Evolutionary conservation across 1,140 invertebrate genomes (phyloP), one percentile per base, ranked within the genome.

Genomic region (Leptopilina boulardi): DNA sequence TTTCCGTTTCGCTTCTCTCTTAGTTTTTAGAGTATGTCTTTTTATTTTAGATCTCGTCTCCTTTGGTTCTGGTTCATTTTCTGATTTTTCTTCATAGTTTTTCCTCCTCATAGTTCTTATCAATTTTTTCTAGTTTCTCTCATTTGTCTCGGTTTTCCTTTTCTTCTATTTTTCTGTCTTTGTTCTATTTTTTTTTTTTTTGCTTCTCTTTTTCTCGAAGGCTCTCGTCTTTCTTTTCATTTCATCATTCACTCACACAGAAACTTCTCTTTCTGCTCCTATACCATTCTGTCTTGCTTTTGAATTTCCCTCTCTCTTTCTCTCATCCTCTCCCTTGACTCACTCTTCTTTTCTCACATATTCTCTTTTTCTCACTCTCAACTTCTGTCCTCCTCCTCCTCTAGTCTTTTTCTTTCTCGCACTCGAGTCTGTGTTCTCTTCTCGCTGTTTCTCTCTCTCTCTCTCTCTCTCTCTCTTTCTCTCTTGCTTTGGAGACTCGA

Each of bases 191-290:
- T 30, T 3, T 19, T 13, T 13, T 23, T 18, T 15, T n/a, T 70
- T 71, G 13, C 23, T 5, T 42, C 26, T 54, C 26, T 38, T 51
- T 56, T 56, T 56, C 71, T 54, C 19, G 26, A 8, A 71, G 41
- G 34, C 47, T 21, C 11, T 70, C 47, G 18, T 77, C 71, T 71
- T 80, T 13, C 41, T 42, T 42, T 42, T 42, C 41, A 42, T 79
- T 77, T 78, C 81, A 76, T 78, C 80, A 75, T 79, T 42, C 66
- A 75, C 74, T 77, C 59, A 73, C 44, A n/a, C n/a, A n/a, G n/a
- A n/a, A n/a, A n/a, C n/a, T n/a, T n/a, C n/a, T n/a, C n/a, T 38
- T 38, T 38, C 8, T 38, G 5, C 34, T 38, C 9, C 9, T 38
- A 2, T 30, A 8, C 2, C 5, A 6, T 38, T 38, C 9, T 38